Percentiles rank a stretch among this genome's conserved stretches.
Evolutionary conservation across 2,888 invertebrate species (phyloP).

Genomic region (Drosophila fungiperda): DNA sequence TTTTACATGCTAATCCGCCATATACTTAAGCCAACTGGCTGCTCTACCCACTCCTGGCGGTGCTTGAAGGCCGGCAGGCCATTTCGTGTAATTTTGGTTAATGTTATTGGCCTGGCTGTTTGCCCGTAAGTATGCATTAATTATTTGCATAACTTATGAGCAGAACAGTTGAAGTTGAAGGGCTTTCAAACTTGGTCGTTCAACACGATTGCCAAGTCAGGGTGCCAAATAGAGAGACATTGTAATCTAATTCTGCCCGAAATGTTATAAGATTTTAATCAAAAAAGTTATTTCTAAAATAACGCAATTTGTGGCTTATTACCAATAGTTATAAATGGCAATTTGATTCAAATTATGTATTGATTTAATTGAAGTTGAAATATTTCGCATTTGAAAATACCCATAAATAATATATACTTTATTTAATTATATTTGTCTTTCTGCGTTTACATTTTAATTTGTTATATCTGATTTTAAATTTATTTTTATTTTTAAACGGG

Average conservation of each 20-base stretch:
- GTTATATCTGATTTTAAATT: not conserved
- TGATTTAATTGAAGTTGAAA: not conserved
- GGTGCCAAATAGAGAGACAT: not conserved
- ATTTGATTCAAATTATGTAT: not conserved
- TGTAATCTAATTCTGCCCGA: not conserved
- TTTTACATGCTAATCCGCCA: slow-evolving; percentile 46
- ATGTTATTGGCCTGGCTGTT: slow-evolving; percentile 45
- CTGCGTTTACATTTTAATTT: not conserved
- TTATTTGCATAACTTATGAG: slow-evolving; percentile 75
- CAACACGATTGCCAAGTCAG: not conserved
- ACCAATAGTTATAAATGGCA: not conserved
- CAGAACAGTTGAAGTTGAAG: not conserved
- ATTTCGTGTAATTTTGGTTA: slow-evolving; percentile 62
- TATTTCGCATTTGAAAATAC: not conserved
- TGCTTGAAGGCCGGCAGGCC: slow-evolving; percentile 36
- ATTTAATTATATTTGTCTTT: not conserved
- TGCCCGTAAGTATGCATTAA: slow-evolving; percentile 55
- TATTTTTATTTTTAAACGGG: not conserved
- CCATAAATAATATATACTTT: not conserved
- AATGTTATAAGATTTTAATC: slow-evolving; percentile 3
- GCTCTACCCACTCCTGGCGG: slow-evolving; percentile 5
- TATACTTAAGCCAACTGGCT: slow-evolving; percentile 12
- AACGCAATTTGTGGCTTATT: not conserved
- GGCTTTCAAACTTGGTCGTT: not conserved
- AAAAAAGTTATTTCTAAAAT: not conserved